These are phyloP conservation scores for Caligus rogercresseyi DNA, from an alignment of 1,140 invertebrate species.

Conservation along the genomic window DNA sequence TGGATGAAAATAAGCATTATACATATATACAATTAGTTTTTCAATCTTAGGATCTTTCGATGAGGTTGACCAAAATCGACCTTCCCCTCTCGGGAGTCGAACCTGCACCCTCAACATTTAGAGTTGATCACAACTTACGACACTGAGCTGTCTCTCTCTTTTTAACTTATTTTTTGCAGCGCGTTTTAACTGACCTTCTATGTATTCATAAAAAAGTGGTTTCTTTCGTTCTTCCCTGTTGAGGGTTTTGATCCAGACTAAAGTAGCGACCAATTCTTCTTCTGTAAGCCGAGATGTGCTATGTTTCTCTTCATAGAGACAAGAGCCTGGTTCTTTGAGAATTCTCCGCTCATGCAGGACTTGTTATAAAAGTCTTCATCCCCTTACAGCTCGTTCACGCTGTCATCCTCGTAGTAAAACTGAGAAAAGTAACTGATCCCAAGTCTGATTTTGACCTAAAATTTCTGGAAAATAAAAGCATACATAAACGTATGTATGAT, in stretches of 20 bases:
- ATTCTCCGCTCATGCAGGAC: constrained; percentile 35
- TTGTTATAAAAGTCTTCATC: constrained; percentile 34
- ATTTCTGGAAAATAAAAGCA: constrained; percentile 21
- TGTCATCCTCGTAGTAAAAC: neutral
- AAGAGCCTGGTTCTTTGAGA: constrained; percentile 45
- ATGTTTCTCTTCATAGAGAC: constrained; percentile 59
- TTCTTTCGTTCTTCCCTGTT: neutral
- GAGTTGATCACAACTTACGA: too few relatives aligned
- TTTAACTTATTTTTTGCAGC: too few relatives aligned
- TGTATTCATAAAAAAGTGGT: neutral
- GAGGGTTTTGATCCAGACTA: neutral
- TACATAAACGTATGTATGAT: too few relatives aligned
- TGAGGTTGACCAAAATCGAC: too few relatives aligned
- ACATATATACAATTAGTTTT: too few relatives aligned
- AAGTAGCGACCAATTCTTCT: neutral
- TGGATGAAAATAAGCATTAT: too few relatives aligned
- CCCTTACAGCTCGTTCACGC: constrained; percentile 34
- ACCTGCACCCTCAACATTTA: too few relatives aligned
- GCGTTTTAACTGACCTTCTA: neutral
- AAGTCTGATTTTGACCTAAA: constrained; percentile 46
- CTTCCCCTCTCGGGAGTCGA: too few relatives aligned
- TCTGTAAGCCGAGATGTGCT: constrained; percentile 41
- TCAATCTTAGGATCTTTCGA: too few relatives aligned
- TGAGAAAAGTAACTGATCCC: constrained; percentile 46
- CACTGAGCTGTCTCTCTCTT: too few relatives aligned